Evolutionary conservation across 2,113 vertebrate species (phyloP).

Genomic region (Nymphicus hollandicus): DNA sequence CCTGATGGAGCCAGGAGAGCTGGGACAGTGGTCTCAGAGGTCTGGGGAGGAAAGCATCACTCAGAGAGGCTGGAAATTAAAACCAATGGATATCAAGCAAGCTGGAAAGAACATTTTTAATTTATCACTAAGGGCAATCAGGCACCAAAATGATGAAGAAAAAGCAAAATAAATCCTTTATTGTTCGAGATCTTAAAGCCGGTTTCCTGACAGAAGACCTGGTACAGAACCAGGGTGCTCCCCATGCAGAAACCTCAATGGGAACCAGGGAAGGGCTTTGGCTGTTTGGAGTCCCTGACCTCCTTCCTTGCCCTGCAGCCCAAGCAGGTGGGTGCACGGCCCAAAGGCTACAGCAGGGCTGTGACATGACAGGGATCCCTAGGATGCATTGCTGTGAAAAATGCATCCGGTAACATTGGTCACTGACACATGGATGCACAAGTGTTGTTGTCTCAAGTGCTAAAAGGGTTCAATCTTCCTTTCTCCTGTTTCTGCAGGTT

Average conservation of each 20-base stretch:
- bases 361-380: neutral
- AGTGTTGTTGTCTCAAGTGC: neutral
- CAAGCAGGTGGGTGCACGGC: neutral
- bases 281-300: neutral
- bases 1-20: neutral
- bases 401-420: neutral
- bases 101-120: neutral
- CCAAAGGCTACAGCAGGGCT: neutral
- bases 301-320: neutral
- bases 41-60: neutral
- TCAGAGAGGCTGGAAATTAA: neutral
- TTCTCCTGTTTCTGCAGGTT: neutral
- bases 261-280: neutral
- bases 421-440: neutral
- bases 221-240: neutral
- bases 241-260: neutral
- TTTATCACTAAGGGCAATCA: neutral
- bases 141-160: neutral
- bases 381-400: neutral
- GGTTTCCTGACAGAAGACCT: neutral
- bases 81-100: neutral
- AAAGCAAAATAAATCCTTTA: neutral
- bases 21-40: too few species aligned
- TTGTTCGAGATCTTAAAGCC: neutral
- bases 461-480: neutral